These are phyloP conservation scores for Chaetogeoica ovagalla DNA, from an alignment of 2,888 invertebrate genomes.

Conservation along the genomic window DNA sequence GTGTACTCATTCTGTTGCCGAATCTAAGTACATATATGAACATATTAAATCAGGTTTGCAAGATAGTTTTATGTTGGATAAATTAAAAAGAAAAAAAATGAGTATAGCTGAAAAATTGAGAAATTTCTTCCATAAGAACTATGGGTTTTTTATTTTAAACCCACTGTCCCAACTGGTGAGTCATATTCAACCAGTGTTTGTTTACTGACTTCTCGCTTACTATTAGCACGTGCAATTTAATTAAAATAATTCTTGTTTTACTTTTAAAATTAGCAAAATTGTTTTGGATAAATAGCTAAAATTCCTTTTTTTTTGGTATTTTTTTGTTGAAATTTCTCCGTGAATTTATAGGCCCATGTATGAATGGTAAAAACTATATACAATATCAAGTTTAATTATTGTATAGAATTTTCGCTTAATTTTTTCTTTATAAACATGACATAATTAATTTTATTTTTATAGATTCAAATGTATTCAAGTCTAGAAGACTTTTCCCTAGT, in stretches of 20 bases:
- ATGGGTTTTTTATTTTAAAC: slow-evolving; percentile 62
- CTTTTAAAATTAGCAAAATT: not conserved
- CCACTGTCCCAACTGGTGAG: slow-evolving; percentile 46
- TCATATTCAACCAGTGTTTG: slow-evolving; percentile 16
- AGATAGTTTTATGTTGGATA: slow-evolving; percentile 31
- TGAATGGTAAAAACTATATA: not conserved
- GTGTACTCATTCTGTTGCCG: slow-evolving; percentile 53
- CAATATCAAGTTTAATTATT: not conserved
- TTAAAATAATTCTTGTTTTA: slow-evolving; percentile 8
- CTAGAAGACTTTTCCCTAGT: slow-evolving; percentile 22
- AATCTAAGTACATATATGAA: slow-evolving; percentile 33
- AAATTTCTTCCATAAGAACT: slow-evolving; percentile 66
- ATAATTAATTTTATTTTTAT: no score
- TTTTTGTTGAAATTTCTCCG: not conserved
- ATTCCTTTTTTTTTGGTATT: not conserved
- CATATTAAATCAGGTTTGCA: slow-evolving; percentile 52
- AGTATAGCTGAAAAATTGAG: slow-evolving; percentile 67
- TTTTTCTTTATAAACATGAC: no score
- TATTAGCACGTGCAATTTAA: slow-evolving; percentile 1
- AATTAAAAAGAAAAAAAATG: slow-evolving; percentile 61
- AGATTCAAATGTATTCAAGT: slow-evolving; percentile 41
- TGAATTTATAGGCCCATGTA: not conserved
- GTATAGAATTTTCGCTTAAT: no score
- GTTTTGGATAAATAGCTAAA: no score
- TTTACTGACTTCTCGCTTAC: slow-evolving; percentile 24